Percentiles rank a stretch among this genome's conserved stretches.
phyloP scores from a whole-genome alignment of 2,888 invertebrate species.

The Drosophila flavopinicola region DNA sequence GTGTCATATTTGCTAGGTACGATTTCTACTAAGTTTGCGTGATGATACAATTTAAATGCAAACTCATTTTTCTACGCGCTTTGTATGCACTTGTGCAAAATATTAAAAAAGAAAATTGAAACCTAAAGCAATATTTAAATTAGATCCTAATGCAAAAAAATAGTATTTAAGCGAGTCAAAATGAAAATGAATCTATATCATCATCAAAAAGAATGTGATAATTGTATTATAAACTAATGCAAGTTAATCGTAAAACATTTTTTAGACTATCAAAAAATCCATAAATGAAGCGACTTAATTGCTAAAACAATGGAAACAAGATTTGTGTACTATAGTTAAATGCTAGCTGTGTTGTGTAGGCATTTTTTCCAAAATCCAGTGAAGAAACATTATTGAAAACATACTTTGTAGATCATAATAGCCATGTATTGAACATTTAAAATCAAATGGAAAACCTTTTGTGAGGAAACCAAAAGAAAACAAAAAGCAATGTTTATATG shows the following conservation, averaged over 20 bases:
- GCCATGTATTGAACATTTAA: slow-evolving; percentile 7
- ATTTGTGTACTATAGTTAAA: slow-evolving; percentile 36
- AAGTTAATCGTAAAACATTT: slow-evolving; percentile 62
- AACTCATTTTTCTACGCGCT: slow-evolving; percentile 19
- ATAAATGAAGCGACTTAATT: slow-evolving; percentile 29
- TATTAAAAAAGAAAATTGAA: slow-evolving; percentile 8
- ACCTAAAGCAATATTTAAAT: slow-evolving; percentile 33
- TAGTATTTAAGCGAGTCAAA: slow-evolving; percentile 49
- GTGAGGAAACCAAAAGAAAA: slow-evolving; percentile 23
- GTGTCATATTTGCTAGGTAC: slow-evolving; percentile 22
- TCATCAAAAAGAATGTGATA: slow-evolving; percentile 79
- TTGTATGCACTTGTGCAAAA: slow-evolving; percentile 23
- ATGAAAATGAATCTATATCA: slow-evolving; percentile 70
- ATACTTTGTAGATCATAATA: slow-evolving; percentile 40
- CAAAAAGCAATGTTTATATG: slow-evolving; percentile 59
- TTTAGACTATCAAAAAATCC: slow-evolving; percentile 28
- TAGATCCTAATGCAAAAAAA: slow-evolving; percentile 42
- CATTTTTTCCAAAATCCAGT: slow-evolving; percentile 10
- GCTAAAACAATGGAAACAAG: slow-evolving; percentile 15
- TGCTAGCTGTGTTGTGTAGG: slow-evolving; percentile 42
- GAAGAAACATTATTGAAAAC: slow-evolving; percentile 16
- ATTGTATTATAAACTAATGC: slow-evolving; percentile 78
- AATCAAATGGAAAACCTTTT: slow-evolving; percentile 19
- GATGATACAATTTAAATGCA: slow-evolving; percentile 18
- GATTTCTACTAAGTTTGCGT: slow-evolving; percentile 26